phyloP scores from a whole-genome alignment of 1,140 invertebrate genomes.

The Calephelis nemesis region DNA sequence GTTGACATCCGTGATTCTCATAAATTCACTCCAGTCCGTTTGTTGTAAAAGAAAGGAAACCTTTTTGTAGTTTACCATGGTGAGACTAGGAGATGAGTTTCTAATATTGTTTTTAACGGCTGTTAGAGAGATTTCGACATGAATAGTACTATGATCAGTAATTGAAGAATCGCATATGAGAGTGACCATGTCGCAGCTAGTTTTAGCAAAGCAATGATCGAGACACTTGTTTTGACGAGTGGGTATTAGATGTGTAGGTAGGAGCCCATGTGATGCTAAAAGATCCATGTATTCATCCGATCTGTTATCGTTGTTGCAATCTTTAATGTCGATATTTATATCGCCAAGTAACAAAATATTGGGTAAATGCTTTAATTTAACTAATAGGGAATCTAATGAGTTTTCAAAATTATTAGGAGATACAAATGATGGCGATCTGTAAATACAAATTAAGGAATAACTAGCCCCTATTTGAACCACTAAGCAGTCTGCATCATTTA shows the following conservation, averaged over 20 bases:
- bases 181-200: not conserved
- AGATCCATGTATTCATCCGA: not conserved
- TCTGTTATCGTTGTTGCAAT: not conserved
- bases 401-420: not conserved
- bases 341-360: conserved; percentile 12
- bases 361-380: not conserved
- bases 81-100: too few species aligned
- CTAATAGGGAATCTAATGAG: not conserved
- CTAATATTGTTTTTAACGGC: too few species aligned
- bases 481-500: not conserved
- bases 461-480: not conserved
- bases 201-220: not conserved
- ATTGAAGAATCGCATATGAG: not conserved
- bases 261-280: not conserved
- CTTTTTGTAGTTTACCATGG: too few species aligned
- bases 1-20: too few species aligned
- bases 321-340: conserved; percentile 25
- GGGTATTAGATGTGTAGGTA: not conserved
- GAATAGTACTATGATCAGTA: not conserved
- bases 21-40: too few species aligned
- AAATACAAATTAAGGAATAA: not conserved
- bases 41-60: too few species aligned
- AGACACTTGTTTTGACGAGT: conserved; percentile 7
- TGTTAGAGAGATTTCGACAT: too few species aligned
- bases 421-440: conserved; percentile 7